Evolutionary conservation across 2,888 invertebrate genomes (phyloP).

Genomic region (Rutpela maculata): DNA sequence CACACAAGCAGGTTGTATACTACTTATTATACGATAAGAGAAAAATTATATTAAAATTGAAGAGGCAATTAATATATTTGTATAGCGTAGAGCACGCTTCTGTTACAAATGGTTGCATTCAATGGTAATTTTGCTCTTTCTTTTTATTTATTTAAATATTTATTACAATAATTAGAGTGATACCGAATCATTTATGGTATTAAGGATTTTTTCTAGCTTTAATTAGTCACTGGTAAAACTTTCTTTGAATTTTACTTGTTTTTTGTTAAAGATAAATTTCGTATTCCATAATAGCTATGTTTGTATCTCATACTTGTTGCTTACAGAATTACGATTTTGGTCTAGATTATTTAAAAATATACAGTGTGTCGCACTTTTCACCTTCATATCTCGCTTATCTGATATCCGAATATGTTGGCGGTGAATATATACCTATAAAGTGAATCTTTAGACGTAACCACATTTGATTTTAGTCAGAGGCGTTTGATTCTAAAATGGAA

Average conservation of each 20-base stretch:
- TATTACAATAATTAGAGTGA: conserved; percentile 46
- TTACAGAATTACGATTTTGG: no score
- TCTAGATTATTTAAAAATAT: no score
- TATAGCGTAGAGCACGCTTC: conserved; percentile 42
- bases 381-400: no score
- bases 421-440: no score
- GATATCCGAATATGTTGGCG: no score
- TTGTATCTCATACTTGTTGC: no score
- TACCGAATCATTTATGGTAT: conserved; percentile 40
- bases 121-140: conserved; percentile 42
- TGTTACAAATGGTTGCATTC: conserved; percentile 42
- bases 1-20: not conserved
- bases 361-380: no score
- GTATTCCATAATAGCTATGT: no score
- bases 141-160: conserved; percentile 43
- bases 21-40: conserved; percentile 8
- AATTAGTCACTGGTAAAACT: conserved; percentile 13
- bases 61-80: conserved; percentile 40
- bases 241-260: conserved; percentile 28
- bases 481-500: no score
- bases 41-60: conserved; percentile 32
- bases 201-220: conserved; percentile 22
- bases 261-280: not conserved
- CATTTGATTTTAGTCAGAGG: no score
- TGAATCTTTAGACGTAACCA: no score